A percentile compares a stretch with the other conserved stretches of the same genome.
Evolutionary conservation across 2,797 vertebrate genomes (phyloP).

Genomic region (Hydrophis major): DNA sequence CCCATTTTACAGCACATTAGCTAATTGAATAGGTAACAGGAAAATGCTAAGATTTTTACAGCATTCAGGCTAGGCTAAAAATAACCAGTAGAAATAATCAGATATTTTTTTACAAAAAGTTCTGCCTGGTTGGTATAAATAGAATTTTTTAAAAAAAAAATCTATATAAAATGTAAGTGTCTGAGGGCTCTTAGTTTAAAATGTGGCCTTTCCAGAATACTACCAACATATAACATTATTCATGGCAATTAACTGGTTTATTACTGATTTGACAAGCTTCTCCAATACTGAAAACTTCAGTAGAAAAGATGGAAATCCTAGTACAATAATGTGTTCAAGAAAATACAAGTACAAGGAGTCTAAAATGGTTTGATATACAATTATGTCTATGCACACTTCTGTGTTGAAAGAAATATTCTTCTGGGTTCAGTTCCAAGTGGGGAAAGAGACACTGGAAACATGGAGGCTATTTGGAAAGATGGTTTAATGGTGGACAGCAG

Average conservation of each 20-base stretch:
- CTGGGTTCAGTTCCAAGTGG: too few species aligned
- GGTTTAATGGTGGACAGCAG: too few species aligned
- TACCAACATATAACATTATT: background rate
- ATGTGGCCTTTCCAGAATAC: background rate
- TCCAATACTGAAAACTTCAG: too few species aligned
- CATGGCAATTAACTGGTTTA: background rate
- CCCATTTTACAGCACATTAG: background rate
- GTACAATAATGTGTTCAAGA: background rate
- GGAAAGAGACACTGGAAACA: too few species aligned
- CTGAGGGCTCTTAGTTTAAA: background rate
- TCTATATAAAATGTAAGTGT: background rate
- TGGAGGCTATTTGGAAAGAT: too few species aligned
- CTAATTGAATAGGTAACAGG: background rate
- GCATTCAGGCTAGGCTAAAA: background rate
- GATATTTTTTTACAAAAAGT: background rate
- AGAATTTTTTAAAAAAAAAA: background rate
- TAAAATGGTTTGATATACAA: background rate
- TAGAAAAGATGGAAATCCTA: background rate
- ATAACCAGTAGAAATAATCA: background rate
- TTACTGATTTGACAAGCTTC: background rate
- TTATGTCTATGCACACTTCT: too few species aligned
- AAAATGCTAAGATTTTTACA: background rate
- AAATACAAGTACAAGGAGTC: background rate
- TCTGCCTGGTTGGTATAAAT: background rate
- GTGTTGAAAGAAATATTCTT: too few species aligned